Evolutionary conservation across 2,888 invertebrate genomes (phyloP).

Genomic region (Tricholauxania praeusta): DNA sequence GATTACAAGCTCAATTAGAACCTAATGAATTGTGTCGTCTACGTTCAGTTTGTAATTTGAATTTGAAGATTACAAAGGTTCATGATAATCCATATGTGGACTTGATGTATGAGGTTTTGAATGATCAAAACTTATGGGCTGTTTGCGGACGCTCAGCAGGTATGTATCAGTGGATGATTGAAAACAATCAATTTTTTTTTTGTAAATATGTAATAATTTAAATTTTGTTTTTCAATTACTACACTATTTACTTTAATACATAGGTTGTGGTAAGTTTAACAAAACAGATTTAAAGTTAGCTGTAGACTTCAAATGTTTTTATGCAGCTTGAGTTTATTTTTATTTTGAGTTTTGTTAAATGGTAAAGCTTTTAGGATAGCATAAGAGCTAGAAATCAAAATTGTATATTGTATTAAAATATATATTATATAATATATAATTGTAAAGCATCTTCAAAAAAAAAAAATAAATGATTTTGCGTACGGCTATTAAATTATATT

Average conservation of each 20-base stretch:
- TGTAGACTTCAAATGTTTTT: too few relatives aligned
- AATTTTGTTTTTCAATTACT: constrained; percentile 29
- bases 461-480: too few relatives aligned
- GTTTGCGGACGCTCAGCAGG: constrained; percentile 92
- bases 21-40: constrained; percentile 90
- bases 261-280: constrained; percentile 39
- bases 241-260: constrained; percentile 25
- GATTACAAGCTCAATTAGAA: constrained; percentile 77
- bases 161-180: constrained; percentile 53
- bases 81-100: constrained; percentile 66
- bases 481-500: too few relatives aligned
- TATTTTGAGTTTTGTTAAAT: too few relatives aligned
- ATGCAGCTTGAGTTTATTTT: too few relatives aligned
- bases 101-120: constrained; percentile 93
- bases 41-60: constrained; percentile 87
- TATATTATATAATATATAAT: too few relatives aligned
- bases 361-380: too few relatives aligned
- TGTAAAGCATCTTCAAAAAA: too few relatives aligned
- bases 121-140: constrained; percentile 94
- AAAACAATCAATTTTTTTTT: neutral
- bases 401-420: too few relatives aligned
- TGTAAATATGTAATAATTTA: constrained; percentile 9
- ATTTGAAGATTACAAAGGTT: constrained; percentile 78
- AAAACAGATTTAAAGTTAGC: neutral
- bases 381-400: too few relatives aligned